Evolutionary conservation across 2,113 vertebrate genomes (phyloP).

Genomic region (Phalacrocorax carbo): DNA sequence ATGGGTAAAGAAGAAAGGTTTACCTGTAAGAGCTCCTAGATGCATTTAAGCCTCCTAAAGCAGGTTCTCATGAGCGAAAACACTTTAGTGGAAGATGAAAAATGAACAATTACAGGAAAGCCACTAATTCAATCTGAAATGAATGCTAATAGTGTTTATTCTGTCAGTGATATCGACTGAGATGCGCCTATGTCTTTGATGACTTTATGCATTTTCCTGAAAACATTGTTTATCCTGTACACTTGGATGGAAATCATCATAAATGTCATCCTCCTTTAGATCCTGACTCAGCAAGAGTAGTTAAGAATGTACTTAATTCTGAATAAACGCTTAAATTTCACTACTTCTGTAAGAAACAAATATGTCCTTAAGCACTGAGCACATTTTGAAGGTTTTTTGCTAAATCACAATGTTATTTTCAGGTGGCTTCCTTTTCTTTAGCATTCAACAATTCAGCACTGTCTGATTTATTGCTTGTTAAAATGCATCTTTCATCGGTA

Average conservation of each 20-base stretch:
- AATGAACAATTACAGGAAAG: background rate
- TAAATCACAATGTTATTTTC: background rate
- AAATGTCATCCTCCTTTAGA: background rate
- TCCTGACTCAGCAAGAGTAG: background rate
- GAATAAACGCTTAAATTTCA: background rate
- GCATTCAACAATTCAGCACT: background rate
- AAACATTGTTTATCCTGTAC: background rate
- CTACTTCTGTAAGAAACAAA: background rate
- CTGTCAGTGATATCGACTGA: background rate
- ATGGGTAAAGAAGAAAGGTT: background rate
- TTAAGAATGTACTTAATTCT: background rate
- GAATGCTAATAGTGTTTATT: background rate
- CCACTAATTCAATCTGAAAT: background rate
- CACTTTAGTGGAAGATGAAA: background rate
- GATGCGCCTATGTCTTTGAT: background rate
- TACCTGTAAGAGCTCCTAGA: background rate
- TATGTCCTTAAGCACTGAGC: background rate
- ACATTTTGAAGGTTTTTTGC: background rate
- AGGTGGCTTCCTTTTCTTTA: background rate
- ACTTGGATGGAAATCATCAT: background rate
- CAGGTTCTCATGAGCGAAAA: background rate
- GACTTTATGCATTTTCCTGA: background rate
- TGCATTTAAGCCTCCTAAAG: background rate
- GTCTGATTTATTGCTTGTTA: constrained; percentile 26
- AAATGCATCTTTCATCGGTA: background rate